phyloP scores from a whole-genome alignment of 1,140 invertebrate genomes.

The Tetragonula clypearis region DNA sequence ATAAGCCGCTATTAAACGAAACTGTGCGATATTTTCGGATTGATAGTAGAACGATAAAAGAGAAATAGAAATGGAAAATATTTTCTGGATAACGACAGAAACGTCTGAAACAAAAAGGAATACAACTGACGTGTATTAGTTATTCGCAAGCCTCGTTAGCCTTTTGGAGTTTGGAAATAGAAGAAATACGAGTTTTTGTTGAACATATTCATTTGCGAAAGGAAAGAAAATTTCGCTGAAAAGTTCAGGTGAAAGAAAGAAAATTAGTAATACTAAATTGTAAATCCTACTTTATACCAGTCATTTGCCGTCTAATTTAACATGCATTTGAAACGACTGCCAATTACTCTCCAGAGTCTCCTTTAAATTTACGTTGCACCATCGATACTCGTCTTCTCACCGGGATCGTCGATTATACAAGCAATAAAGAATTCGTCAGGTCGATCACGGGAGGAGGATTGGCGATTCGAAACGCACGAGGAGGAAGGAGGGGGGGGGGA shows the following conservation, averaged over 20 bases:
- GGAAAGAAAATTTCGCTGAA: no score
- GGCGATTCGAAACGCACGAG: not conserved
- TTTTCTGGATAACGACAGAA: not conserved
- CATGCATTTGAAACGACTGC: no score
- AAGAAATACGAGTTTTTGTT: no score
- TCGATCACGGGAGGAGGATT: not conserved
- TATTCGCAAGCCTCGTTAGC: not conserved
- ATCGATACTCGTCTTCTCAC: not conserved
- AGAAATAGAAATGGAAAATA: not conserved
- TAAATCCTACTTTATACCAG: not conserved
- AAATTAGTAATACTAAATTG: not conserved
- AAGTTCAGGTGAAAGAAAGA: no score
- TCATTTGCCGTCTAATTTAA: not conserved
- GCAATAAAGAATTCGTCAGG: slow-evolving; percentile 9
- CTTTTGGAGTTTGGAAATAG: no score
- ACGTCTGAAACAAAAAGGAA: not conserved
- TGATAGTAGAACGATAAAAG: not conserved
- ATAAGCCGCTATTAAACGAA: slow-evolving; percentile 9
- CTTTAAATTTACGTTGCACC: not conserved
- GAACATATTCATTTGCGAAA: no score
- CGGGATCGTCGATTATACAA: not conserved
- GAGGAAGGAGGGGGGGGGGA: not conserved
- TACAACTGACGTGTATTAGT: not conserved
- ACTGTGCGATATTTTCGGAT: no score
- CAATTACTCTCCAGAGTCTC: not conserved